Evolutionary conservation across 2,797 vertebrate species (phyloP).

Genomic region (Garrulus glandarius): DNA sequence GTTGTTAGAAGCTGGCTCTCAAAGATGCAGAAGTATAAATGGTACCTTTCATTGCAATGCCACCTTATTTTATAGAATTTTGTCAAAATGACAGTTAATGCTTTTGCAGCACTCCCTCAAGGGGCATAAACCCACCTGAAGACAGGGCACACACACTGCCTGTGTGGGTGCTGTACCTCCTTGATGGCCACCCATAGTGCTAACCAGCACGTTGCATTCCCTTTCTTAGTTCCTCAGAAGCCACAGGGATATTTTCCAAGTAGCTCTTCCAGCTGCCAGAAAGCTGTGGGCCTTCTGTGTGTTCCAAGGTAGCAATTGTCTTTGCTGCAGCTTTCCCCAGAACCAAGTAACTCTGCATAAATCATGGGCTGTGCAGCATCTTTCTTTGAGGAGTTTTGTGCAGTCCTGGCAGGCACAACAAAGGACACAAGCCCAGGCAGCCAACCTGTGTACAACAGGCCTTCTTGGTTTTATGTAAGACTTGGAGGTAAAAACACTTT

Average conservation of each 20-base stretch:
- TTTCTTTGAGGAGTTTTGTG: background rate
- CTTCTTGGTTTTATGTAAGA: background rate
- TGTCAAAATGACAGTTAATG: background rate
- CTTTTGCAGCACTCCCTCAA: background rate
- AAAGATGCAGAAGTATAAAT: background rate
- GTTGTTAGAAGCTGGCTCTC: background rate
- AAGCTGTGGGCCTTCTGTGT: rapidly evolving
- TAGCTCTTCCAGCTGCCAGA: background rate
- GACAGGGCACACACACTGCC: background rate
- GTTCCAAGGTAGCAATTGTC: background rate
- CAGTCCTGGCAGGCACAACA: background rate
- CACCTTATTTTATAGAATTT: background rate
- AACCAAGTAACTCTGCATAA: background rate
- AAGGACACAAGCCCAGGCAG: background rate
- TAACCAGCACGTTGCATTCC: background rate
- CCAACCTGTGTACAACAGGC: background rate
- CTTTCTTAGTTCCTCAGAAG: background rate
- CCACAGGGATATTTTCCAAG: background rate
- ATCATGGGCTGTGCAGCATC: background rate
- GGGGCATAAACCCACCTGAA: background rate
- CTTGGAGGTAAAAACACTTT: background rate
- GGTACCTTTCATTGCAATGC: background rate
- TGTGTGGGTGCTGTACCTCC: background rate
- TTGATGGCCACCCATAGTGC: background rate
- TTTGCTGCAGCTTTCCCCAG: background rate